Percentiles rank a stretch among this genome's conserved stretches.
phyloP scores from a whole-genome alignment of 2,113 vertebrate genomes.

The Hypomesus transpacificus region DNA sequence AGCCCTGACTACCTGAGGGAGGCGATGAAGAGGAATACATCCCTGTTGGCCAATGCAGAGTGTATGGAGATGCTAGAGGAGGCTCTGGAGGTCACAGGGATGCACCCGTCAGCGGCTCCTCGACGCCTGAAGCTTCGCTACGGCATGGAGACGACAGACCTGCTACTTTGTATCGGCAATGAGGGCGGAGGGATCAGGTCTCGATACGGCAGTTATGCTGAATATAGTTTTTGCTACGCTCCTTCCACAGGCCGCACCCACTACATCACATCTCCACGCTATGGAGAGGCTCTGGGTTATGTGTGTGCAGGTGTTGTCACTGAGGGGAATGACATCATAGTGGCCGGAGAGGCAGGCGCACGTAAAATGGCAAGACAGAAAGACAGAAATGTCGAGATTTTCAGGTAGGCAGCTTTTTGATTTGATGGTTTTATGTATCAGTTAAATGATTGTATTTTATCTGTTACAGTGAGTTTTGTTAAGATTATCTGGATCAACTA shows the following conservation, averaged over 20 bases:
- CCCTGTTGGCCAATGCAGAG: constrained; percentile 77
- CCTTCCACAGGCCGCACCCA: constrained; percentile 80
- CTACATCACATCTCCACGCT: constrained; percentile 91
- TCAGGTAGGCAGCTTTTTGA: constrained; percentile 72
- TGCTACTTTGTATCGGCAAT: constrained; percentile 91
- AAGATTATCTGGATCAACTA: no score
- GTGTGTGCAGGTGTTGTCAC: constrained; percentile 87
- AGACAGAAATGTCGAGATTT: constrained; percentile 83
- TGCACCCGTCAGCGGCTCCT: constrained; percentile 71
- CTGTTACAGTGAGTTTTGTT: neutral
- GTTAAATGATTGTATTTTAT: neutral
- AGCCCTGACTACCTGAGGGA: constrained; percentile 81
- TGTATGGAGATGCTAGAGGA: constrained; percentile 73
- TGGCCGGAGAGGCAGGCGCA: constrained; percentile 86
- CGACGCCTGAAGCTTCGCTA: constrained; percentile 82
- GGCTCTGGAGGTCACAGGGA: constrained; percentile 56
- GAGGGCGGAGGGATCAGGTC: constrained; percentile 87
- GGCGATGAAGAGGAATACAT: constrained; percentile 79
- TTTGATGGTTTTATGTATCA: neutral
- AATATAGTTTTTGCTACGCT: constrained; percentile 91
- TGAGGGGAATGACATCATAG: constrained; percentile 84
- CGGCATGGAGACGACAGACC: constrained; percentile 92
- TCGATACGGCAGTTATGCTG: constrained; percentile 79
- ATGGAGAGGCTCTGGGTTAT: constrained; percentile 84
- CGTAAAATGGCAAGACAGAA: constrained; percentile 83